Evolutionary conservation across 2,888 invertebrate species (phyloP).

Genomic region (Shargacucullia verbasci): DNA sequence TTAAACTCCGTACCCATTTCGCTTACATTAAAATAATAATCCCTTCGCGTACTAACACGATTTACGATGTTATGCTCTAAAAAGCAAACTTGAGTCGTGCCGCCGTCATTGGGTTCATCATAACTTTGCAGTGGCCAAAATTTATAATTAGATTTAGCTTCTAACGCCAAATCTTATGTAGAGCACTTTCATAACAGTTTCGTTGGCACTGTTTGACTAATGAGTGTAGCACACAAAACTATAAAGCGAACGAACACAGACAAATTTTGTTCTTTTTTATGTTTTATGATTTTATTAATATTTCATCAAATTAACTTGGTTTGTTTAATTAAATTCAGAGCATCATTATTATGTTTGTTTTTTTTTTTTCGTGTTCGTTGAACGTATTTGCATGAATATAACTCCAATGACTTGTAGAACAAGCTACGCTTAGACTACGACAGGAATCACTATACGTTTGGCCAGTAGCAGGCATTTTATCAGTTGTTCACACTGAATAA

Average conservation of each 20-base stretch:
- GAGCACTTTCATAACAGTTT: slow-evolving; percentile 73
- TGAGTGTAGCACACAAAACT: slow-evolving; percentile 60
- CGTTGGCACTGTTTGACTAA: slow-evolving; percentile 70
- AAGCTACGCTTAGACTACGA: too few relatives aligned
- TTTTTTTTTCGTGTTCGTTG: too few relatives aligned
- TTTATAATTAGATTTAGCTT: slow-evolving; percentile 69
- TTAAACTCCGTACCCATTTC: background rate
- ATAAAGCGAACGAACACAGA: slow-evolving; percentile 44
- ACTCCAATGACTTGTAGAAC: too few relatives aligned
- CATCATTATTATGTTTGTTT: background rate
- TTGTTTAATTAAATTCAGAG: slow-evolving; percentile 14
- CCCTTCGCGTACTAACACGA: slow-evolving; percentile 23
- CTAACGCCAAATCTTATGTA: slow-evolving; percentile 73
- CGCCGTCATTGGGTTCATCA: slow-evolving; percentile 50
- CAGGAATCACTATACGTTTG: too few relatives aligned
- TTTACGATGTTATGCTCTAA: slow-evolving; percentile 44
- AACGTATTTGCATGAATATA: too few relatives aligned
- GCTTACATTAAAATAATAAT: slow-evolving; percentile 26
- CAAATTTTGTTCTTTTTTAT: slow-evolving; percentile 39
- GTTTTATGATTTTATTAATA: background rate
- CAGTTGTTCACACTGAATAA: too few relatives aligned
- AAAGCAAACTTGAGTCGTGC: slow-evolving; percentile 36
- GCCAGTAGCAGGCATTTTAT: too few relatives aligned
- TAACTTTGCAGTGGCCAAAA: slow-evolving; percentile 72
- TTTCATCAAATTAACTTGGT: slow-evolving; percentile 10